phyloP scores from a whole-genome alignment of 2,888 invertebrate species.

The Adelphocoris suturalis region DNA sequence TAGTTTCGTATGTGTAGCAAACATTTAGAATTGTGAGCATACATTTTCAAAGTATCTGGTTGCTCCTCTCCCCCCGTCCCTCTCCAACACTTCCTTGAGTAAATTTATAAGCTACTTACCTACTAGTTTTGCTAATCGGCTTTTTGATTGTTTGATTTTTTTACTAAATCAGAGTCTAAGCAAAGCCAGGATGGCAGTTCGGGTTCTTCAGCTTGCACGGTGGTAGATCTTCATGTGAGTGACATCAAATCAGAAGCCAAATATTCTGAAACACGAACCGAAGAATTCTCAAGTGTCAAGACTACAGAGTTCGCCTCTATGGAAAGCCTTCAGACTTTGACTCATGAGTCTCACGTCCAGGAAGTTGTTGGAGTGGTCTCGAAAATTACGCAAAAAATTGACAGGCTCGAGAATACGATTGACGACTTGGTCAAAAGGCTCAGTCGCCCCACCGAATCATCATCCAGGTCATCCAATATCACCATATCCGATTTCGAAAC shows the following conservation, averaged over 20 bases:
- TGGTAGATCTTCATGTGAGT: constrained; percentile 65
- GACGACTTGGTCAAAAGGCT: constrained; percentile 72
- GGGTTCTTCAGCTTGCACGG: constrained; percentile 72
- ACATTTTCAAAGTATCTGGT: neutral
- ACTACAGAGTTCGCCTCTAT: neutral
- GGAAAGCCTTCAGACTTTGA: constrained; percentile 64
- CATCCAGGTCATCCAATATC: constrained; percentile 44
- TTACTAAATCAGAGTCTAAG: constrained; percentile 63
- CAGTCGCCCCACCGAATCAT: constrained; percentile 37
- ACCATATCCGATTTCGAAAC: constrained; percentile 66
- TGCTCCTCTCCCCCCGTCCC: neutral
- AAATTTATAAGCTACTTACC: neutral
- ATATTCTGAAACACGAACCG: constrained; percentile 67
- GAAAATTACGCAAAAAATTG: constrained; percentile 74
- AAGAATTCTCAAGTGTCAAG: constrained; percentile 70
- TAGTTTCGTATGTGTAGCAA: no score
- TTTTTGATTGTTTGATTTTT: constrained; percentile 39
- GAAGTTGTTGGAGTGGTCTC: constrained; percentile 73
- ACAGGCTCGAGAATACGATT: constrained; percentile 72
- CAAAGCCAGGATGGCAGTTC: constrained; percentile 68
- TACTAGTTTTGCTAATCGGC: neutral
- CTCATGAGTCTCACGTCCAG: constrained; percentile 66
- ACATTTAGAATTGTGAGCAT: no score
- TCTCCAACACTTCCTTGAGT: neutral
- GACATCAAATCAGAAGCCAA: constrained; percentile 60